phyloP scores from a whole-genome alignment of 2,888 invertebrate genomes.

The Ormyrus rosae region DNA sequence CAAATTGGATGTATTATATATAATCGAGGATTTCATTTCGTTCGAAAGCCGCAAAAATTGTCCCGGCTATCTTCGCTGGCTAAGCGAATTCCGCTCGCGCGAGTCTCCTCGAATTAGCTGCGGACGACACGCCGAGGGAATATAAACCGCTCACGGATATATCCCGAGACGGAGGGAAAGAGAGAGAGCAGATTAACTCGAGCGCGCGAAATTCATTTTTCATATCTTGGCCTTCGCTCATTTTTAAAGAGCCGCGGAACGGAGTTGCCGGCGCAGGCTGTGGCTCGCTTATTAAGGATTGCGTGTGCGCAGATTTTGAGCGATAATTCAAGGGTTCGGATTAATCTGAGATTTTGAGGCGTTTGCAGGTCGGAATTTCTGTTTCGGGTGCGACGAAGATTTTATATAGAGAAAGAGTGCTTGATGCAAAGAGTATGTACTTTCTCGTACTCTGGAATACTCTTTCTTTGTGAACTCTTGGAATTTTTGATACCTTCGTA shows the following conservation, averaged over 20 bases:
- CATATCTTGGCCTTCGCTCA: constrained; percentile 1
- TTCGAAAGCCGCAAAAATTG: not conserved
- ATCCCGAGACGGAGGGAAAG: not conserved
- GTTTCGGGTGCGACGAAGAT: too few species aligned
- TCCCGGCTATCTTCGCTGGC: not conserved
- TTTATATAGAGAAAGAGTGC: not conserved
- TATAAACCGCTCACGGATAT: constrained; percentile 4
- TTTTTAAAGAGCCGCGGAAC: not conserved
- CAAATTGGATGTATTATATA: not conserved
- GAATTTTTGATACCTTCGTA: too few species aligned
- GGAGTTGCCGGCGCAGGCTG: too few species aligned
- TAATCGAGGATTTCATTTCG: not conserved
- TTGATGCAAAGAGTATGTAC: not conserved
- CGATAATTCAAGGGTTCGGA: too few species aligned
- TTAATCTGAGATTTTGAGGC: too few species aligned
- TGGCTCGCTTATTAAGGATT: too few species aligned
- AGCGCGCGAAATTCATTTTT: constrained; percentile 38
- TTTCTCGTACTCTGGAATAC: too few species aligned
- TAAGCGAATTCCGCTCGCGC: constrained; percentile 6
- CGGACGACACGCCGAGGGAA: not conserved
- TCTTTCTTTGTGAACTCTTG: too few species aligned
- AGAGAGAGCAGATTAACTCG: constrained; percentile 21
- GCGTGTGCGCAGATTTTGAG: too few species aligned
- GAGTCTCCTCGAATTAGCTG: constrained; percentile 16
- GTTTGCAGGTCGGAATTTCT: too few species aligned